phyloP scores from a whole-genome alignment of 1,140 invertebrate species.

The Panagrolaimus sp. region DNA sequence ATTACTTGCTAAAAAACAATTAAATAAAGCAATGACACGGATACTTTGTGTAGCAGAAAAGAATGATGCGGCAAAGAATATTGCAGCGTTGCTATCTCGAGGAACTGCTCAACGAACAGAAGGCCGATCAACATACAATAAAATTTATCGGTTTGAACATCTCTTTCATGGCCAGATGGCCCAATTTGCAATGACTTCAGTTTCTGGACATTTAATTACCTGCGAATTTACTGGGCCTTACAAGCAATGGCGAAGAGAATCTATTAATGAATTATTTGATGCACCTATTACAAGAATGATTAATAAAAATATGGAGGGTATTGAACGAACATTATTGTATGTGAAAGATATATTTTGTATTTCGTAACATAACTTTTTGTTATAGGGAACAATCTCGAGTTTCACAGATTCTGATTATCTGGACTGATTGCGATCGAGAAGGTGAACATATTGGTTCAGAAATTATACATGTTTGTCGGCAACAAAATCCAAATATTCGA shows the following conservation, averaged over 20 bases:
- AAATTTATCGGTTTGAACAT: constrained; percentile 88
- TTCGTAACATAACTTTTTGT: too few relatives aligned
- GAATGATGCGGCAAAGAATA: constrained; percentile 96
- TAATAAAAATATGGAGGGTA: background rate
- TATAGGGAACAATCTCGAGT: constrained; percentile 73
- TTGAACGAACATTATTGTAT: background rate
- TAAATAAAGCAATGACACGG: background rate
- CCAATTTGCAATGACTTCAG: constrained; percentile 92
- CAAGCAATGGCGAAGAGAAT: constrained; percentile 44
- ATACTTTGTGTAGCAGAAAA: constrained; percentile 68
- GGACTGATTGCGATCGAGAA: constrained; percentile 99
- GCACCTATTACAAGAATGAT: background rate
- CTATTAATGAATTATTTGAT: background rate
- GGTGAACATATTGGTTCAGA: constrained; percentile 99
- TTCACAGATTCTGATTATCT: constrained; percentile 82
- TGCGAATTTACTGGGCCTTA: constrained; percentile 69
- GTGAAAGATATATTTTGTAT: too few relatives aligned
- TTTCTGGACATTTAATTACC: constrained; percentile 84
- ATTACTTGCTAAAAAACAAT: too few relatives aligned
- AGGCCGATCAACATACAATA: constrained; percentile 83
- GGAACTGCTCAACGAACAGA: constrained; percentile 67
- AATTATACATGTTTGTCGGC: constrained; percentile 81
- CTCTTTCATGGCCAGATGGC: constrained; percentile 64
- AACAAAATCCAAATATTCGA: constrained; percentile 49
- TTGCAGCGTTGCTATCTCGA: constrained; percentile 76